These are phyloP conservation scores for Junonia oenone DNA, from an alignment of 2,888 invertebrate species.

Conservation along the genomic window DNA sequence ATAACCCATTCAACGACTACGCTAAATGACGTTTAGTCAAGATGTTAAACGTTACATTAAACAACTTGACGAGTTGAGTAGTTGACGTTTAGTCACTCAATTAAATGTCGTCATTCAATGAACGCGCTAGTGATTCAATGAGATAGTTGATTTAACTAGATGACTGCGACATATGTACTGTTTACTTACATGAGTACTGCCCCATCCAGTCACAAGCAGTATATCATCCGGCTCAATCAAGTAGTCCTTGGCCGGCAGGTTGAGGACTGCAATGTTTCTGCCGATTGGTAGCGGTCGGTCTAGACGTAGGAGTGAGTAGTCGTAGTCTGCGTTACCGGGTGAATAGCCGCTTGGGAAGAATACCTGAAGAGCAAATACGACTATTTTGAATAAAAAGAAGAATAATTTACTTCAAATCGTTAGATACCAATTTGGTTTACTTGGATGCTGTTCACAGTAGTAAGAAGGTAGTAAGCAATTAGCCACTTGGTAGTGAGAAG, in stretches of 20 bases:
- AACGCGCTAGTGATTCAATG: no score
- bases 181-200: conserved; percentile 61
- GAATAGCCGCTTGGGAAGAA: conserved; percentile 57
- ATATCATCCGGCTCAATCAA: conserved; percentile 53
- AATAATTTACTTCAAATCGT: no score
- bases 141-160: no score
- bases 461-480: background rate
- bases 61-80: no score
- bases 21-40: no score
- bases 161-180: no score
- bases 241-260: conserved; percentile 60
- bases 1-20: background rate
- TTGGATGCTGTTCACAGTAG: no score
- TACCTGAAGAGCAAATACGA: conserved; percentile 40
- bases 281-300: conserved; percentile 70
- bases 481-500: no score
- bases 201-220: conserved; percentile 68
- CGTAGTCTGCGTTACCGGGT: conserved; percentile 62
- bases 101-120: no score
- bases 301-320: conserved; percentile 55
- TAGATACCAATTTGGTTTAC: no score
- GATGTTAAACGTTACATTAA: no score
- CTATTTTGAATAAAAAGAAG: background rate
- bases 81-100: no score
- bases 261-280: conserved; percentile 64